A percentile compares a stretch with the other conserved stretches of the same genome.
These are phyloP conservation scores for Heteractis magnifica DNA, from an alignment of 92 coral and sea anemone species.

Conservation along the genomic window DNA sequence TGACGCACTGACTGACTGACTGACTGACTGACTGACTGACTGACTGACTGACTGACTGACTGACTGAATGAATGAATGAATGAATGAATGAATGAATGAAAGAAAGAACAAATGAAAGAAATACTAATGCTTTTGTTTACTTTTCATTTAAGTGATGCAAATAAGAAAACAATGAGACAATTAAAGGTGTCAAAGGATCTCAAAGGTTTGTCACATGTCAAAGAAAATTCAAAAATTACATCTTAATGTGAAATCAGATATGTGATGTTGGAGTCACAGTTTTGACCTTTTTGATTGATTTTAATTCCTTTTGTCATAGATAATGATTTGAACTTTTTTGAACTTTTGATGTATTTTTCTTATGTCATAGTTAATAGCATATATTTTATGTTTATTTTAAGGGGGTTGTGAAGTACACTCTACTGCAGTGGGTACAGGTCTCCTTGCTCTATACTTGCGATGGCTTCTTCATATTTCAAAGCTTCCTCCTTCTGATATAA, in stretches of 20 bases:
- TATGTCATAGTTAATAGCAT: background rate
- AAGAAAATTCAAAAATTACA: background rate
- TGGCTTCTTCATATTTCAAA: constrained; percentile 38
- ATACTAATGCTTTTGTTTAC: background rate
- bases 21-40: background rate
- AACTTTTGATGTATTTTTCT: no score
- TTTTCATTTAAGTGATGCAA: background rate
- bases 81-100: background rate
- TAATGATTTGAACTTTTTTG: no score
- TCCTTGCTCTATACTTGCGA: constrained; percentile 45
- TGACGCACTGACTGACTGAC: no score
- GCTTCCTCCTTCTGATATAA: background rate
- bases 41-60: background rate
- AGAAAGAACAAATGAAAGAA: background rate
- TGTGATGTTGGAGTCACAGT: no score
- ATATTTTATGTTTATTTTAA: background rate
- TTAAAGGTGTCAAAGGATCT: constrained; percentile 46
- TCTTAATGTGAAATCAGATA: background rate
- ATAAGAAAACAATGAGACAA: constrained; percentile 50
- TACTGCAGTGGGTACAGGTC: constrained; percentile 53
- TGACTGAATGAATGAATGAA: background rate
- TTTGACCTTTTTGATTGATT: background rate
- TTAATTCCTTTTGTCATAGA: no score
- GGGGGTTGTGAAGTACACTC: constrained; percentile 58
- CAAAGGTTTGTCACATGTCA: constrained; percentile 26